These are phyloP conservation scores for Cataglyphis rosenhaueri DNA, from an alignment of 2,888 invertebrate genomes.

Conservation along the genomic window DNA sequence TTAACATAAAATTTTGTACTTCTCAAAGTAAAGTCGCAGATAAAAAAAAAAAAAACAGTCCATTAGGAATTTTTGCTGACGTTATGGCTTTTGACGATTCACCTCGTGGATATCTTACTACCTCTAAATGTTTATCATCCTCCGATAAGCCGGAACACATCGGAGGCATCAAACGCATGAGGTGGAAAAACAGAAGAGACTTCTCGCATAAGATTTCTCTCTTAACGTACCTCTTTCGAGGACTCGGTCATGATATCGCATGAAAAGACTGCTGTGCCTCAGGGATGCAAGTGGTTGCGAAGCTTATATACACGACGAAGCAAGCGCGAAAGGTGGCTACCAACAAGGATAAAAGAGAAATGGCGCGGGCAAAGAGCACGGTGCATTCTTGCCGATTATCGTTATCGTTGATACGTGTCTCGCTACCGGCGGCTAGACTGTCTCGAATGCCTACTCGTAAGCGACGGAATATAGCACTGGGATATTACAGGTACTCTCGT, in stretches of 20 bases:
- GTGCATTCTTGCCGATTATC: constrained; percentile 63
- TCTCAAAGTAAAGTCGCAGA: not conserved
- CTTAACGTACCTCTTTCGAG: constrained; percentile 13
- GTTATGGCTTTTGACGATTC: not conserved
- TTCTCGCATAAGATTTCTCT: constrained; percentile 8
- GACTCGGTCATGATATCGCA: constrained; percentile 19
- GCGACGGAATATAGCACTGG: constrained; percentile 54
- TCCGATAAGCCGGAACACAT: constrained; percentile 36
- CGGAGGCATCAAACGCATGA: constrained; percentile 26
- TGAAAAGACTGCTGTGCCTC: constrained; percentile 24
- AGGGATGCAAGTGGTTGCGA: constrained; percentile 33
- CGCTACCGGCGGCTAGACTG: constrained; percentile 59
- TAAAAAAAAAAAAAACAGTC: constrained; percentile 20
- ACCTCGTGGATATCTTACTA: not conserved
- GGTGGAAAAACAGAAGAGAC: constrained; percentile 34
- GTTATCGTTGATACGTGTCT: constrained; percentile 67
- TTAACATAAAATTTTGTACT: not conserved
- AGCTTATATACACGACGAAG: not conserved
- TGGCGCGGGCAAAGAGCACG: constrained; percentile 39
- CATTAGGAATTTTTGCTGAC: constrained; percentile 19
- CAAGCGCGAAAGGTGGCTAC: constrained; percentile 17
- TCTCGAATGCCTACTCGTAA: constrained; percentile 57
- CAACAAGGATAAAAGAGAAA: constrained; percentile 28
- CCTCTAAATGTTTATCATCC: constrained; percentile 37
- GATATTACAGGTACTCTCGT: constrained; percentile 70